A percentile compares a stretch with the other conserved stretches of the same genome.
phyloP scores from a whole-genome alignment of 2,797 vertebrate genomes.

The Chrysolophus pictus region DNA sequence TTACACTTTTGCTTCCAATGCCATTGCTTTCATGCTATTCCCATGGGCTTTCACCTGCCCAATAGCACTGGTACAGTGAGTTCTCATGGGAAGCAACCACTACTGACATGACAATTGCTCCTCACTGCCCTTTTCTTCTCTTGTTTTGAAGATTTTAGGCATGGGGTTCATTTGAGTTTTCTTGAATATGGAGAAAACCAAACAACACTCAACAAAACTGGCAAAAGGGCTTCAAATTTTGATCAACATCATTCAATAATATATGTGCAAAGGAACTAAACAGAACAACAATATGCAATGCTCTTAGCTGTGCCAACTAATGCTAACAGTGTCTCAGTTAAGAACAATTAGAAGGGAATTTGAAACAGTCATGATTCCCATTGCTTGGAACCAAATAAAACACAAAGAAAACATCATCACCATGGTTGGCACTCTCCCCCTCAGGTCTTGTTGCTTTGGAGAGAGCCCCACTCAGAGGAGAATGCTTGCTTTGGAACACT shows the following conservation, averaged over 20 bases:
- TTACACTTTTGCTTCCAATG: not conserved
- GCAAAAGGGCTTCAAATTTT: not conserved
- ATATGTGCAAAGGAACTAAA: not conserved
- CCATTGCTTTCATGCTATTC: not conserved
- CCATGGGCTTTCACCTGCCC: not conserved
- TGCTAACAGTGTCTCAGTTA: not conserved
- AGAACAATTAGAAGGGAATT: not conserved
- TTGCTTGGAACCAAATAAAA: not conserved
- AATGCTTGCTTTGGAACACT: rapidly evolving
- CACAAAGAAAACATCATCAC: not conserved
- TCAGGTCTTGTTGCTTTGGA: not conserved
- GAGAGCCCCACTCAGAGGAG: not conserved
- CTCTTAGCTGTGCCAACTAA: rapidly evolving
- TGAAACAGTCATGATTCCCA: not conserved
- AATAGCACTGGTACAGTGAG: rapidly evolving
- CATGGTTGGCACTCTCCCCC: not conserved
- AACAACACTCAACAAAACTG: not conserved
- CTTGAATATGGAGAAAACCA: not conserved
- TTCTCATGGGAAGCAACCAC: not conserved
- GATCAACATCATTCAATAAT: not conserved
- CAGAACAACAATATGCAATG: not conserved
- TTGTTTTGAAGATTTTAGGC: not conserved
- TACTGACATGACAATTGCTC: not conserved
- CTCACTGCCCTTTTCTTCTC: rapidly evolving
- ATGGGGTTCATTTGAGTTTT: not conserved